Evolutionary conservation across 2,888 invertebrate genomes (phyloP).

Genomic region (Troides helena): DNA sequence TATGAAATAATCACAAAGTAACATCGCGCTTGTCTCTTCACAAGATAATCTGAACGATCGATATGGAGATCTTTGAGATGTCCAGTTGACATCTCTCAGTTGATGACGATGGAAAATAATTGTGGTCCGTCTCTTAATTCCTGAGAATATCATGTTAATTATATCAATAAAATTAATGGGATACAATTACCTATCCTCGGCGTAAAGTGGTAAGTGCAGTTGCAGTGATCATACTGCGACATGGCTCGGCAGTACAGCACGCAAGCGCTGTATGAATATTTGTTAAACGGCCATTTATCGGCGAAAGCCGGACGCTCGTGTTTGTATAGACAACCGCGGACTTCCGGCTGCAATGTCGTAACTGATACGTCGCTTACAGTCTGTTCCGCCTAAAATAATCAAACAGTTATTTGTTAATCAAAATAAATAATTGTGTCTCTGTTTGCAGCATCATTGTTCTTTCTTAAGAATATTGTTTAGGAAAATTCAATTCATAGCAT

Average conservation of each 20-base stretch:
- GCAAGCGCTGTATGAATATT: slow-evolving; percentile 82
- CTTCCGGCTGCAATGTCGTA: slow-evolving; percentile 61
- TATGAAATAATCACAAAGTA: too few relatives aligned
- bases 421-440: too few relatives aligned
- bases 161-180: neutral
- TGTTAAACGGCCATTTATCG: slow-evolving; percentile 65
- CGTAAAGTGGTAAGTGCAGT: slow-evolving; percentile 83
- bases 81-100: too few relatives aligned
- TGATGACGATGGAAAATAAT: too few relatives aligned
- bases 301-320: slow-evolving; percentile 71
- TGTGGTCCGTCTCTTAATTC: too few relatives aligned
- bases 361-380: slow-evolving; percentile 81
- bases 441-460: too few relatives aligned
- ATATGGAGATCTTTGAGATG: too few relatives aligned
- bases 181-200: slow-evolving; percentile 69
- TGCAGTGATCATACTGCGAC: slow-evolving; percentile 76
- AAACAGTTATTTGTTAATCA: too few relatives aligned
- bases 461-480: too few relatives aligned
- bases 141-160: neutral
- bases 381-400: slow-evolving; percentile 76
- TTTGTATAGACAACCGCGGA: slow-evolving; percentile 79
- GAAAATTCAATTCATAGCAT: too few relatives aligned
- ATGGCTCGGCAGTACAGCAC: slow-evolving; percentile 80
- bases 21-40: too few relatives aligned
- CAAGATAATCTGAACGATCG: too few relatives aligned